A percentile compares a stretch with the other conserved stretches of the same genome.
Evolutionary conservation across 2,113 vertebrate species (phyloP).

Genomic region (Apodemus sylvaticus): DNA sequence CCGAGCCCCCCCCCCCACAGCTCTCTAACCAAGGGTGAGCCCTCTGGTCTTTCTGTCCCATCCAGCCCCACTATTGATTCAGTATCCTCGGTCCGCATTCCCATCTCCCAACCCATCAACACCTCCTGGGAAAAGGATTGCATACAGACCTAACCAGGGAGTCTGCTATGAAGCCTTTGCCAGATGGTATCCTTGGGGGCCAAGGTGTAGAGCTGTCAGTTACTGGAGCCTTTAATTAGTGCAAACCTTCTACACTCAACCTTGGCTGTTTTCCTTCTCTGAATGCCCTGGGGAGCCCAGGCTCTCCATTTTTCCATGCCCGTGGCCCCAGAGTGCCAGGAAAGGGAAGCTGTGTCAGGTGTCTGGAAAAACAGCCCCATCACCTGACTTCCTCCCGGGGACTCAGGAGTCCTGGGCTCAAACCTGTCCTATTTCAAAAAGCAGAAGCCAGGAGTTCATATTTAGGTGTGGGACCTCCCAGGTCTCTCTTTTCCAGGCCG

Average conservation of each 20-base stretch:
- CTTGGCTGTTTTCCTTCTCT: constrained; percentile 65
- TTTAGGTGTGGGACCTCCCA: background rate
- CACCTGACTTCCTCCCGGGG: constrained; percentile 54
- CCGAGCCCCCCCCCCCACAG: background rate
- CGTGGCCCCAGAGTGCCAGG: constrained; percentile 50
- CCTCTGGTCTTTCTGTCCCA: background rate
- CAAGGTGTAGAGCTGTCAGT: constrained; percentile 35
- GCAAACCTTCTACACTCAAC: constrained; percentile 40
- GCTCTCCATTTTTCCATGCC: constrained; percentile 62
- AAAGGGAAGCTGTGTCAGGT: constrained; percentile 60
- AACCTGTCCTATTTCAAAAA: background rate
- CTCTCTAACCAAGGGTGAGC: background rate
- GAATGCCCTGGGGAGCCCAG: constrained; percentile 54
- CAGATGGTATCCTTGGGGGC: constrained; percentile 58
- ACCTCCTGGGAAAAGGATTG: background rate
- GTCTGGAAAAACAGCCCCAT: constrained; percentile 69
- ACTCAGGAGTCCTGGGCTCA: background rate
- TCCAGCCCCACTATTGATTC: background rate
- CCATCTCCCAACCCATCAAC: background rate
- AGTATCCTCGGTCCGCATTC: background rate
- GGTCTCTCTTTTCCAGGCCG: background rate
- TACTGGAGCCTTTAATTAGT: constrained; percentile 70
- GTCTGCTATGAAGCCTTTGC: background rate
- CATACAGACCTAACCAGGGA: background rate
- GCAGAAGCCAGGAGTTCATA: background rate